A percentile compares a stretch with the other conserved stretches of the same genome.
These are phyloP conservation scores for Drosophila kurseongensis DNA, from an alignment of 1,140 invertebrate species.

Conservation along the genomic window DNA sequence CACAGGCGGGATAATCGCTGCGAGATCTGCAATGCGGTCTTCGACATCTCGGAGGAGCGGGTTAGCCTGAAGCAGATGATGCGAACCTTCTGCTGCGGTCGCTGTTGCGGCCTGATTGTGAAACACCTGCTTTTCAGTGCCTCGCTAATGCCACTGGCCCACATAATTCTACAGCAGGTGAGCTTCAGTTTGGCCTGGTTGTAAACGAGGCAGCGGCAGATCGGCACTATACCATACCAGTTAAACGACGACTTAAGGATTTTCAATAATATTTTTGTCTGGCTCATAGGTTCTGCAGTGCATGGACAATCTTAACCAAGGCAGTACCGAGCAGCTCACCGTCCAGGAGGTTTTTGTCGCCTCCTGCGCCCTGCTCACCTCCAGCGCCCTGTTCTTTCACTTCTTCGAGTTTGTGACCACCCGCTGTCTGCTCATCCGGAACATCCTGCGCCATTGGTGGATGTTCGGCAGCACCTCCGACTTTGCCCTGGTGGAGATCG, in stretches of 20 bases:
- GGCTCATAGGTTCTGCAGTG: constrained; percentile 71
- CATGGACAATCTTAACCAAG: constrained; percentile 78
- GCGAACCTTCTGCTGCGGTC: constrained; percentile 64
- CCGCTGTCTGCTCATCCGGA: constrained; percentile 70
- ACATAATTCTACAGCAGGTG: constrained; percentile 78
- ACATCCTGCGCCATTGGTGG: constrained; percentile 80
- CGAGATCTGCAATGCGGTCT: constrained; percentile 66
- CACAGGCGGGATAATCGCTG: constrained; percentile 74
- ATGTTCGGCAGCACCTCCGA: constrained; percentile 76
- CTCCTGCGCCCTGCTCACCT: constrained; percentile 72
- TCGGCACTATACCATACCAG: no score
- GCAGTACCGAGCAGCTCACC: constrained; percentile 64
- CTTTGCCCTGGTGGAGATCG: constrained; percentile 67
- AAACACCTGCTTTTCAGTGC: constrained; percentile 71
- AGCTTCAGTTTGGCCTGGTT: background rate
- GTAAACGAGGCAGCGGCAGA: no score
- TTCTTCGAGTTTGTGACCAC: constrained; percentile 80
- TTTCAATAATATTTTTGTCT: background rate
- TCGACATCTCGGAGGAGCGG: constrained; percentile 62
- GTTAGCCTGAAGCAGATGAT: constrained; percentile 69
- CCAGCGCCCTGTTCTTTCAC: constrained; percentile 77
- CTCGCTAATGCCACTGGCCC: constrained; percentile 70
- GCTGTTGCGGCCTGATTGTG: constrained; percentile 68
- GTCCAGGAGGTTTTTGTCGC: constrained; percentile 74
- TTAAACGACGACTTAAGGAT: background rate